phyloP scores from a whole-genome alignment of 2,797 vertebrate genomes.

The Hippopotamyrus pictus region DNA sequence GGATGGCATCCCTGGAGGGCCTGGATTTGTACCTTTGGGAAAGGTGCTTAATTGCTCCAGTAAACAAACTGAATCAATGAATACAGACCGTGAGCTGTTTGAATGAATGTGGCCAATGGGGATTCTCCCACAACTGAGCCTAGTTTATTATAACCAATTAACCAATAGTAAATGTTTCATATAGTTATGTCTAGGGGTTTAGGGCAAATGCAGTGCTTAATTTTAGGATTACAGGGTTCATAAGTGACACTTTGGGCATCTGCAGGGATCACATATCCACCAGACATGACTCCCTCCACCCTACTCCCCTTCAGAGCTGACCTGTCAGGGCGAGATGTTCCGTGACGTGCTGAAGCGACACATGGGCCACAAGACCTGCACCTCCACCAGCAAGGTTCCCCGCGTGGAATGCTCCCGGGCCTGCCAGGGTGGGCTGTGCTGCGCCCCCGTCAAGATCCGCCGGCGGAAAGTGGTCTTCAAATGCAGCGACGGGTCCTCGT shows the following conservation, averaged over 20 bases:
- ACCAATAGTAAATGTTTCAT: background rate
- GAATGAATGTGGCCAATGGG: background rate
- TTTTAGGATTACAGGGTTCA: background rate
- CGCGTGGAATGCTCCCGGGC: slow-evolving; percentile 76
- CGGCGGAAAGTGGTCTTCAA: slow-evolving; percentile 85
- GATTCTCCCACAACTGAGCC: background rate
- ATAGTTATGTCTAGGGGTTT: background rate
- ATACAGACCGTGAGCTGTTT: background rate
- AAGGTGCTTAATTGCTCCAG: background rate
- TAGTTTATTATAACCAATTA: background rate
- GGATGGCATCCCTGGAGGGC: background rate
- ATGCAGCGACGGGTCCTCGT: slow-evolving; percentile 81
- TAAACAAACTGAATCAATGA: background rate
- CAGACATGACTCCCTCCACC: background rate
- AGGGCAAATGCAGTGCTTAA: background rate
- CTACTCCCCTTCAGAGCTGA: slow-evolving; percentile 59
- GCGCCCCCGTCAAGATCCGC: slow-evolving; percentile 78
- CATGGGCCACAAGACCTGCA: slow-evolving; percentile 73
- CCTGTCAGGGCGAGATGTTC: slow-evolving; percentile 78
- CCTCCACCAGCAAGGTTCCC: slow-evolving; percentile 73
- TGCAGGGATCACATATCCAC: background rate
- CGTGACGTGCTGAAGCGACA: slow-evolving; percentile 83
- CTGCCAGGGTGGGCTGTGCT: slow-evolving; percentile 78
- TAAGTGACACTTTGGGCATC: background rate
- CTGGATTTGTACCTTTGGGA: background rate